Evolutionary conservation across 2,888 invertebrate genomes (phyloP).

Genomic region (Onthophagus sagittarius): DNA sequence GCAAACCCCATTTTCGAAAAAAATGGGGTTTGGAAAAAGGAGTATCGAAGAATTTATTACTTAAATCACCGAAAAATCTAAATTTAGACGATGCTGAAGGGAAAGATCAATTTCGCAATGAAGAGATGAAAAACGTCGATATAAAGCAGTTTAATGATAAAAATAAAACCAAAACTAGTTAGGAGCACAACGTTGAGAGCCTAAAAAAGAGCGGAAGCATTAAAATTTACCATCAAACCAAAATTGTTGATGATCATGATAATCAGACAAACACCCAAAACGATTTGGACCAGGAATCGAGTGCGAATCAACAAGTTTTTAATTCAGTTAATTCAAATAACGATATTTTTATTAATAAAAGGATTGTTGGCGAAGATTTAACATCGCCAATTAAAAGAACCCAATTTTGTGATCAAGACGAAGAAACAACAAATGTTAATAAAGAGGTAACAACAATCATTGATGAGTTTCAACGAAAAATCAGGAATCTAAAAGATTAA

Average conservation of each 20-base stretch:
- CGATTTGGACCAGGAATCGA: not conserved
- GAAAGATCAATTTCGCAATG: conserved; percentile 30
- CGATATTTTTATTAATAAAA: not conserved
- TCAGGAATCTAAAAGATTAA: conserved; percentile 16
- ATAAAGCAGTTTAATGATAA: conserved; percentile 36
- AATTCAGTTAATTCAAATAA: not conserved
- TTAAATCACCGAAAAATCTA: not conserved
- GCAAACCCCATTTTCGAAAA: too few species aligned
- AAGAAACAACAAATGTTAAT: not conserved
- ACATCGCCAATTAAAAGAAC: not conserved
- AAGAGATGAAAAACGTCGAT: conserved; percentile 36
- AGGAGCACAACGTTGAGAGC: conserved; percentile 46
- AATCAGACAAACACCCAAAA: conserved; percentile 4
- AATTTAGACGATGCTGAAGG: conserved; percentile 21
- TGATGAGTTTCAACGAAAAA: conserved; percentile 18
- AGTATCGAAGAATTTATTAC: not conserved
- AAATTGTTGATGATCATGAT: conserved; percentile 53
- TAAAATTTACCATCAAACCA: conserved; percentile 55
- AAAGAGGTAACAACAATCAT: conserved; percentile 2
- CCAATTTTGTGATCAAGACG: not conserved
- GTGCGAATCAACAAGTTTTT: not conserved
- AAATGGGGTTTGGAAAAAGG: too few species aligned
- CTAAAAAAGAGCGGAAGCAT: conserved; percentile 50
- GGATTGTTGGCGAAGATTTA: not conserved
- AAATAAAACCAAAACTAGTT: conserved; percentile 38